Evolutionary conservation across 2,113 vertebrate genomes (phyloP).

Genomic region (Centropus unirufus): DNA sequence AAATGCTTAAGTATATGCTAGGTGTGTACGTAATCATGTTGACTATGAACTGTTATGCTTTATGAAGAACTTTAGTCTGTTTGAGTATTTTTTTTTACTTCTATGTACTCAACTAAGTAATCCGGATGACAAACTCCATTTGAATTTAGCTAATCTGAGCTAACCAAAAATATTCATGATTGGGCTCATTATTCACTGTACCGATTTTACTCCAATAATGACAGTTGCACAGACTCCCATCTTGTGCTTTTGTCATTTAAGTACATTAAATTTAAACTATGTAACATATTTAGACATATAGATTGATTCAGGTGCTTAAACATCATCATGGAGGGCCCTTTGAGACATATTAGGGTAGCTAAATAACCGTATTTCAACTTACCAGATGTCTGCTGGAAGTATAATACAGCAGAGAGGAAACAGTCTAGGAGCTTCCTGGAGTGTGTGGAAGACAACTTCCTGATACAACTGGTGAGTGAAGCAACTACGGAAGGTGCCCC

Average conservation of each 20-base stretch:
- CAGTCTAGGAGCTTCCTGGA: too few species aligned
- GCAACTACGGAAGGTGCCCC: too few species aligned
- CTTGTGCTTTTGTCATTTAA: neutral
- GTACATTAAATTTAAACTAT: neutral
- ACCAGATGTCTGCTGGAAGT: too few species aligned
- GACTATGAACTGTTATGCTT: neutral
- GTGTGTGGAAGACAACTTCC: too few species aligned
- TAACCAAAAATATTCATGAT: neutral
- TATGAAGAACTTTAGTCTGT: neutral
- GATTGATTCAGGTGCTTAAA: neutral
- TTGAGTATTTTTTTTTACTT: neutral
- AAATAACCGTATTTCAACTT: neutral
- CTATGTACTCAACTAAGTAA: neutral
- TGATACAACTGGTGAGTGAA: too few species aligned
- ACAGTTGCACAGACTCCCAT: neutral
- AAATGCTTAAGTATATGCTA: accelerated
- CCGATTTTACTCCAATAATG: neutral
- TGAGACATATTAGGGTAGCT: neutral
- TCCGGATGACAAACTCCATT: neutral
- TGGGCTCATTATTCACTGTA: neutral
- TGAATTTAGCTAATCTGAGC: neutral
- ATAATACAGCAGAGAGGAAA: too few species aligned
- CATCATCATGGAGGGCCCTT: neutral
- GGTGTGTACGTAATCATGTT: neutral
- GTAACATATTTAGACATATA: neutral